Conservation (phyloP, 2,113 vertebrate genomes). For the Gasterosteus aculeatus region DNA sequence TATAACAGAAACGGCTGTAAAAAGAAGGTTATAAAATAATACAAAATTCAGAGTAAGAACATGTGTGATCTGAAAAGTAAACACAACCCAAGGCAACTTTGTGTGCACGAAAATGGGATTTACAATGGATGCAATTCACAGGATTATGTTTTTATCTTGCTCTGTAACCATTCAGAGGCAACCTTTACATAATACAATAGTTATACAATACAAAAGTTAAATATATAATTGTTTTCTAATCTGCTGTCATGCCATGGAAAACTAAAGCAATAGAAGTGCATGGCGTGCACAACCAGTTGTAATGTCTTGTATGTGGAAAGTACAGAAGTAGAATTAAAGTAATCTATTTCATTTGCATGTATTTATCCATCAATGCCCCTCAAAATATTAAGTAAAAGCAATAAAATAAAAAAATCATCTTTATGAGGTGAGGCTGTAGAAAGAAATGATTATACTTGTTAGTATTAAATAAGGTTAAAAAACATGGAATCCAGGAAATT, state of each 20-base stretch:
- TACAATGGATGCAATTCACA: neutral
- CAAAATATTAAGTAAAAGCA: neutral
- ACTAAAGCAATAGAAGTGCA: slow-evolving; percentile 4
- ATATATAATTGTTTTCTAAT: slow-evolving; percentile 2
- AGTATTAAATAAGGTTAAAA: neutral
- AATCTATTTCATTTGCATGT: neutral
- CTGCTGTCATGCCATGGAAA: slow-evolving; percentile 17
- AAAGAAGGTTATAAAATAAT: neutral
- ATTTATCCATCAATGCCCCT: neutral
- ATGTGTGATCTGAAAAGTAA: slow-evolving; percentile 11
- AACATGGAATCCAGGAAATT: slow-evolving; percentile 20
- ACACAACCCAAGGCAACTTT: no score
- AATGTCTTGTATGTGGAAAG: neutral
- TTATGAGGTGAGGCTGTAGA: neutral
- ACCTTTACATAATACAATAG: neutral
- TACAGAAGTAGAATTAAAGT: neutral
- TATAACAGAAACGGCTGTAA: neutral
- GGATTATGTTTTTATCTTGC: slow-evolving; percentile 6
- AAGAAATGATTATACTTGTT: neutral
- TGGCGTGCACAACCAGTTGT: neutral
- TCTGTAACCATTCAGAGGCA: neutral
- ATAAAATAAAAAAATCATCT: neutral
- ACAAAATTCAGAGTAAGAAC: neutral
- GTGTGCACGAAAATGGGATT: neutral
- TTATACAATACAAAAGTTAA: neutral